A percentile compares a stretch with the other conserved stretches of the same genome.
Conservation (phyloP, 1,140 invertebrate species). For the Drosophila eugracilis region DNA sequence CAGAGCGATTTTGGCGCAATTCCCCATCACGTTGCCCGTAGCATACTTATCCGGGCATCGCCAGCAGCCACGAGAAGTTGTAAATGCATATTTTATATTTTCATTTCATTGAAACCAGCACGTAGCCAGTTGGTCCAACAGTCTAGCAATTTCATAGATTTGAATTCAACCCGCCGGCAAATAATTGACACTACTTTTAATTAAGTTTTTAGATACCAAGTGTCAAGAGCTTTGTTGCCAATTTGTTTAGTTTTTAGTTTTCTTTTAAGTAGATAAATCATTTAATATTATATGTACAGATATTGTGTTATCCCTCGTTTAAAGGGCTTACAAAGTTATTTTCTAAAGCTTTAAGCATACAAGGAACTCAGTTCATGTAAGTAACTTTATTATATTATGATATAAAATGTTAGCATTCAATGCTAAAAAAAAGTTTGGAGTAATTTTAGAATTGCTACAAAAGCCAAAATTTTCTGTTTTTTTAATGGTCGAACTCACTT, state of each 20-base stretch:
- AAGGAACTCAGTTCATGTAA: too few relatives aligned
- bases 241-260: background rate
- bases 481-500: too few relatives aligned
- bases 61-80: constrained; percentile 44
- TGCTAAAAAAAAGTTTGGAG: too few relatives aligned
- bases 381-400: too few relatives aligned
- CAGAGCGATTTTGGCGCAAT: constrained; percentile 62
- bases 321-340: too few relatives aligned
- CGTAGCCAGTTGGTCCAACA: constrained; percentile 39
- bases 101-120: constrained; percentile 80
- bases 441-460: too few relatives aligned
- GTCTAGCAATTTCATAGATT: constrained; percentile 38
- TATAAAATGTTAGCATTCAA: too few relatives aligned
- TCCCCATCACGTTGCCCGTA: constrained; percentile 68
- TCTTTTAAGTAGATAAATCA: background rate
- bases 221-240: background rate
- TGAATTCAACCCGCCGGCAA: constrained; percentile 39
- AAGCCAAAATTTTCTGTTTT: too few relatives aligned
- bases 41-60: constrained; percentile 72
- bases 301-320: too few relatives aligned
- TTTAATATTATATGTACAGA: background rate
- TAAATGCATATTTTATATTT: constrained; percentile 82
- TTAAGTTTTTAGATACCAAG: constrained; percentile 34
- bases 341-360: too few relatives aligned
- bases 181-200: constrained; percentile 63